Evolutionary conservation across 2,888 invertebrate genomes (phyloP), one percentile per base, ranked within the genome.

Genomic region (Plagodis pulveraria): DNA sequence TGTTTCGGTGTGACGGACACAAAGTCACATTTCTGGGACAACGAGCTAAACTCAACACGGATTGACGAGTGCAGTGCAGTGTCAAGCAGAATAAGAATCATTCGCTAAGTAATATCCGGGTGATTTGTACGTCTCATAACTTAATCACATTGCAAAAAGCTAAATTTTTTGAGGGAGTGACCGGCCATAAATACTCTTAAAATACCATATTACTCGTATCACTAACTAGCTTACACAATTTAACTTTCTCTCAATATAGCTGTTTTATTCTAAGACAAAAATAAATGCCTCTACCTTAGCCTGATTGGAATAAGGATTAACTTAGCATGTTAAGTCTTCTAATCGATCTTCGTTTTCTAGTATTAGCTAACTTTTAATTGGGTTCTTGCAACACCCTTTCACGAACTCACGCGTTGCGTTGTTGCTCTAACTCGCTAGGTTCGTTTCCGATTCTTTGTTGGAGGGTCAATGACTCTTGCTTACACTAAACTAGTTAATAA

Each of bases 361-460:
- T 76, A 81, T 84, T 80, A 83, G 77, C 65, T 72, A 84, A 86
- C 76, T 86, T 86, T 84, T 85, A 86, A 86, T 86, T 84, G 83
- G 80, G 84, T 86, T 86, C 83, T 81, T 83, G 79, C 76, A 70
- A 72, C 72, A 79, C 74, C 75, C 77, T 75, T 73, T 65, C 72
- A 72, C 74, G 74, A 72, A 74, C 69, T 64, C 58, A 65, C 63
- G 71, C 67, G 74, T 71, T 65, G 61, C 62, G 56, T 62, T 62
- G 65, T 62, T 69, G 50, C 54, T 55, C 45, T 48, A 52, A 57
- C 61, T 65, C 50, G 12, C 9, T 55, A 50, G 55, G 40, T 51
- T 58, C 49, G 58, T 58, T 57, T 44, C 58, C 22, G 58, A 60
- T 63, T 62, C 56, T 65, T 64, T 66, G 53, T 56, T 61, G 50